Evolutionary conservation across 1,140 invertebrate species (phyloP).

Genomic region (Atta colombica): DNA sequence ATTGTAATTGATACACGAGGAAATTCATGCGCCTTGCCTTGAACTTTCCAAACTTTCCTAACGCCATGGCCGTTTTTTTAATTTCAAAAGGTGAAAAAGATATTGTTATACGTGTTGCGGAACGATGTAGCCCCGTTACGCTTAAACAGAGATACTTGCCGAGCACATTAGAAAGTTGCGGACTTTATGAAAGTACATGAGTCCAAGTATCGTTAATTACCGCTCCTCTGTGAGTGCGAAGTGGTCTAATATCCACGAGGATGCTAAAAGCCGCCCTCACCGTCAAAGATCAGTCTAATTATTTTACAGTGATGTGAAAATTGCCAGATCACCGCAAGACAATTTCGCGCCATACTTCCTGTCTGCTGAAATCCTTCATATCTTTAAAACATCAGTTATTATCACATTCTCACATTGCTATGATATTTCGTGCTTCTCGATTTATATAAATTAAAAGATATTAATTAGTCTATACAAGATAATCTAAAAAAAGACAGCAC

Average conservation of each 20-base stretch:
- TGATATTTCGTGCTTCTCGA: too few relatives aligned
- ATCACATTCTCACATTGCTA: too few relatives aligned
- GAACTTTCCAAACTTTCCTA: conserved; percentile 14
- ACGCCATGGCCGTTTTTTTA: not conserved
- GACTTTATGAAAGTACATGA: conserved; percentile 55
- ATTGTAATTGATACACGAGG: not conserved
- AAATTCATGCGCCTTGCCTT: not conserved
- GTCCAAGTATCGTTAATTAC: conserved; percentile 45
- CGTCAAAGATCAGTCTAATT: conserved; percentile 19
- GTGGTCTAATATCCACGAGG: conserved; percentile 23
- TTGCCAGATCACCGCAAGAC: conserved; percentile 5
- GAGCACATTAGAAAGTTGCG: conserved; percentile 50
- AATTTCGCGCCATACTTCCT: conserved; percentile 13
- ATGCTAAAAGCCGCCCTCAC: conserved; percentile 37
- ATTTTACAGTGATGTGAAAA: conserved; percentile 35
- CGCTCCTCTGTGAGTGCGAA: conserved; percentile 40
- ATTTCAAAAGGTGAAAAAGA: conserved; percentile 35
- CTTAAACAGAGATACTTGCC: conserved; percentile 51
- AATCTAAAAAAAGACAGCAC: too few relatives aligned
- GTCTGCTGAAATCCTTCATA: not conserved
- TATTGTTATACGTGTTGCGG: conserved; percentile 11
- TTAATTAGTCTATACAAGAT: not conserved
- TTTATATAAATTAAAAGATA: not conserved
- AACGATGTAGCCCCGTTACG: conserved; percentile 30
- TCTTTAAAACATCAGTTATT: not conserved